Percentiles rank a stretch among this genome's conserved stretches.
Conservation (phyloP, 2,888 invertebrate species). For the Cantharis nigra region DNA sequence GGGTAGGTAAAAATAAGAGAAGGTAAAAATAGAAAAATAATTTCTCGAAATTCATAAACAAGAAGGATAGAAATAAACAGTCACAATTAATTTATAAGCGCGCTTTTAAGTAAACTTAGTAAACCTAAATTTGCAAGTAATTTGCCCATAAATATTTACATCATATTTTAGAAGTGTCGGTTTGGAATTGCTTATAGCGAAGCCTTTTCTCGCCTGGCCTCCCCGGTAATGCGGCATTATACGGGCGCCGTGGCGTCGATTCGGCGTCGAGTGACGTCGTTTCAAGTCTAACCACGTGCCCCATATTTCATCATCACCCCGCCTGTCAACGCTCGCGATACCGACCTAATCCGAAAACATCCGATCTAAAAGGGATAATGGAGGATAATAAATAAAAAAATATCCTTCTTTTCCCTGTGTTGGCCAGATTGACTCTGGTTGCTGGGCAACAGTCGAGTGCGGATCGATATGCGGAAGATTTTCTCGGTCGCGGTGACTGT, state of each 20-base stretch:
- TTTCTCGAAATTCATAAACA: background rate
- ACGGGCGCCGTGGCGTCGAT: conserved; percentile 56
- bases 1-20: conserved; percentile 2
- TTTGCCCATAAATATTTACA: conserved; percentile 43
- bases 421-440: conserved; percentile 64
- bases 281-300: conserved; percentile 75
- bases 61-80: background rate
- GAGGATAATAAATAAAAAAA: conserved; percentile 58
- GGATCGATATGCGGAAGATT: conserved; percentile 61
- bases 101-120: background rate
- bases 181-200: conserved; percentile 41
- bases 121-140: conserved; percentile 24
- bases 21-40: background rate
- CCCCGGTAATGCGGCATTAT: conserved; percentile 52
- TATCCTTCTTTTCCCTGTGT: conserved; percentile 55
- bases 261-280: conserved; percentile 67
- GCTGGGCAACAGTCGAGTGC: conserved; percentile 60
- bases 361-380: conserved; percentile 53
- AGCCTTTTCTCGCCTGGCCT: conserved; percentile 46
- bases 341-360: conserved; percentile 43
- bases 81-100: background rate
- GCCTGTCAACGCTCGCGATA: conserved; percentile 45
- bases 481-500: conserved; percentile 47
- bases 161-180: conserved; percentile 45
- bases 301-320: conserved; percentile 73